Conservation (phyloP, 2,888 invertebrate species). For the Tinea trinotella region DNA sequence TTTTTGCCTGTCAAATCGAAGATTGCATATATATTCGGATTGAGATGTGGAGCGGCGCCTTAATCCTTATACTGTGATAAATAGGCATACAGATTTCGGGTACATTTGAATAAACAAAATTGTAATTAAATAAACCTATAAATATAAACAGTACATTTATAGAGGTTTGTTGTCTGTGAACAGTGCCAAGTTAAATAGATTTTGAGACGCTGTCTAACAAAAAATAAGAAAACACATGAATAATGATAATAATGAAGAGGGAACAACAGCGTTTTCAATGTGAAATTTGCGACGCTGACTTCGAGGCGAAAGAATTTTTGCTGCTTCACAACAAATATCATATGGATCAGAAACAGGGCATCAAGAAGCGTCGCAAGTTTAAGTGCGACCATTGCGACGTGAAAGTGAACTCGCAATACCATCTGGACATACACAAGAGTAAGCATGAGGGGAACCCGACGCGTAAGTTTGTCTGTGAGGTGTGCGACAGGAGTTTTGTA, state of each 20-base stretch:
- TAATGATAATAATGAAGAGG: constrained; percentile 39
- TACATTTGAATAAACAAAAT: too few relatives aligned
- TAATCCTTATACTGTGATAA: too few relatives aligned
- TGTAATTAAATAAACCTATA: too few relatives aligned
- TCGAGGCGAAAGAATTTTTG: constrained; percentile 59
- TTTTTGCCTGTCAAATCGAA: too few relatives aligned
- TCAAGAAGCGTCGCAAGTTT: constrained; percentile 55
- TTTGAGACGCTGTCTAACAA: too few relatives aligned
- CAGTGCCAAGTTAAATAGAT: too few relatives aligned
- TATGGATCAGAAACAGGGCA: constrained; percentile 42
- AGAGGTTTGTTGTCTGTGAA: too few relatives aligned
- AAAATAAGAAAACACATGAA: constrained; percentile 50
- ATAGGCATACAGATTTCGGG: too few relatives aligned
- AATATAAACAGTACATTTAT: too few relatives aligned
- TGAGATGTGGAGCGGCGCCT: too few relatives aligned
- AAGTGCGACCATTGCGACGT: constrained; percentile 64
- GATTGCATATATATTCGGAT: too few relatives aligned
- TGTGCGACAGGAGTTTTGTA: constrained; percentile 61
- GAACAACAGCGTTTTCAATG: constrained; percentile 47
- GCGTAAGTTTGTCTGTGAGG: constrained; percentile 58
- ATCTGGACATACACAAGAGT: constrained; percentile 60
- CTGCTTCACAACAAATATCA: constrained; percentile 64
- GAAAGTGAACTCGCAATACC: constrained; percentile 64
- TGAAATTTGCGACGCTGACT: constrained; percentile 58
- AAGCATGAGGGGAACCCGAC: constrained; percentile 58